Evolutionary conservation across 1,140 invertebrate species (phyloP).

Genomic region (Sinella curviseta): DNA sequence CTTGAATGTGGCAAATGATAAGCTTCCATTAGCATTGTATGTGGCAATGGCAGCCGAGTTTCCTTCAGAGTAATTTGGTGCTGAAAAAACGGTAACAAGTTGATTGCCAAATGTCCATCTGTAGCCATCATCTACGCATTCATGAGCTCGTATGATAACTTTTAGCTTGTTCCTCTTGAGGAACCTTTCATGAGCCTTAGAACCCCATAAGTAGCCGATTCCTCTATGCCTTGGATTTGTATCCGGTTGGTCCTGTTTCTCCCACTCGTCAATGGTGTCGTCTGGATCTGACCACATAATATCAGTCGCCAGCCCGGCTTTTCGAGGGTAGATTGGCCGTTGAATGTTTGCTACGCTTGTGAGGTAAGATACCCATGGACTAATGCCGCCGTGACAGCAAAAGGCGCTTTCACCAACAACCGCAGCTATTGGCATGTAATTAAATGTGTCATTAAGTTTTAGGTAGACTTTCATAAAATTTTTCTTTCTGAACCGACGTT

Average conservation of each 20-base stretch:
- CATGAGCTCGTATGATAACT: neutral
- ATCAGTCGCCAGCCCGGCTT: neutral
- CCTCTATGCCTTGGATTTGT: neutral
- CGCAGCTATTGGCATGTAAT: constrained; percentile 47
- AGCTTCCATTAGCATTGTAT: too few species aligned
- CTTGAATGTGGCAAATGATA: too few species aligned
- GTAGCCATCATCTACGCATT: neutral
- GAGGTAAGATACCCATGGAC: constrained; percentile 39
- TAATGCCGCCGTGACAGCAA: constrained; percentile 47
- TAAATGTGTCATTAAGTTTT: constrained; percentile 42
- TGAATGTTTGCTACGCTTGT: constrained; percentile 49
- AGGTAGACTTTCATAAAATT: constrained; percentile 53
- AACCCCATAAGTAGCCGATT: neutral
- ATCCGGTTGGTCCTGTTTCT: neutral
- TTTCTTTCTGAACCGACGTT: constrained; percentile 51
- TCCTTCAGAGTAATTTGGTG: neutral
- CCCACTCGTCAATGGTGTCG: neutral
- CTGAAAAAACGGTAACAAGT: neutral
- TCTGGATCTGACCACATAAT: neutral
- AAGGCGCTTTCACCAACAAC: constrained; percentile 44
- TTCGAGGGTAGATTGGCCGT: neutral
- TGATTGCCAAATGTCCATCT: neutral
- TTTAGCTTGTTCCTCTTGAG: neutral
- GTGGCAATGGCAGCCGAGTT: neutral
- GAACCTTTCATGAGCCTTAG: neutral